These are phyloP conservation scores for Edolisoma coerulescens DNA, from an alignment of 2,113 vertebrate species.

Conservation along the genomic window DNA sequence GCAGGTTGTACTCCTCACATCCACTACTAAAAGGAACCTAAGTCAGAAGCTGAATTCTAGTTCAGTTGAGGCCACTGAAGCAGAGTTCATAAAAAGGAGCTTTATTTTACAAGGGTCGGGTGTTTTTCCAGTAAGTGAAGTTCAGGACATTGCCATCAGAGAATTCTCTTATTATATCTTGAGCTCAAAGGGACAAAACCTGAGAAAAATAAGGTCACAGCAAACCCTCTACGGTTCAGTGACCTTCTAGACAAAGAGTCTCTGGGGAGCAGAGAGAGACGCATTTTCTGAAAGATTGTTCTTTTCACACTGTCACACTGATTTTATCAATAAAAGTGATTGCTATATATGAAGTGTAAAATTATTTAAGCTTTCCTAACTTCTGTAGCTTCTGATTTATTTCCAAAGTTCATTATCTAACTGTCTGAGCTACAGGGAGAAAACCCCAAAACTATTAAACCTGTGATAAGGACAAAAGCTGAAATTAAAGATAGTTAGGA, in stretches of 20 bases:
- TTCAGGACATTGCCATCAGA: background rate
- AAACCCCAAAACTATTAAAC: background rate
- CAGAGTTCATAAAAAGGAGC: background rate
- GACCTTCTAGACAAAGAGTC: constrained; percentile 12
- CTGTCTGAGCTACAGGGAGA: background rate
- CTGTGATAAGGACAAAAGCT: background rate
- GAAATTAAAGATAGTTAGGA: background rate
- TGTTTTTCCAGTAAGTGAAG: constrained; percentile 2
- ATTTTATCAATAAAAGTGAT: background rate
- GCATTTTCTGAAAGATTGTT: background rate
- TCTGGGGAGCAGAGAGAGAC: background rate
- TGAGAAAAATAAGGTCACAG: constrained; percentile 39
- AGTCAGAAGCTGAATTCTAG: background rate
- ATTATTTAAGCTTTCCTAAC: background rate
- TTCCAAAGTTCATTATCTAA: background rate
- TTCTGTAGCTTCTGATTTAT: background rate
- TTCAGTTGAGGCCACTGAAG: background rate
- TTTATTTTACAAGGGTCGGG: background rate
- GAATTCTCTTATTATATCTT: constrained; percentile 10
- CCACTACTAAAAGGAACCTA: background rate
- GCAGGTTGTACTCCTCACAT: background rate
- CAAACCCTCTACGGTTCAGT: background rate
- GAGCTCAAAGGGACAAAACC: constrained; percentile 29
- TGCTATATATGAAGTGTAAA: background rate
- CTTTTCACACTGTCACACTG: background rate